Conservation (phyloP, 2,113 vertebrate species). For the Serinus canaria region DNA sequence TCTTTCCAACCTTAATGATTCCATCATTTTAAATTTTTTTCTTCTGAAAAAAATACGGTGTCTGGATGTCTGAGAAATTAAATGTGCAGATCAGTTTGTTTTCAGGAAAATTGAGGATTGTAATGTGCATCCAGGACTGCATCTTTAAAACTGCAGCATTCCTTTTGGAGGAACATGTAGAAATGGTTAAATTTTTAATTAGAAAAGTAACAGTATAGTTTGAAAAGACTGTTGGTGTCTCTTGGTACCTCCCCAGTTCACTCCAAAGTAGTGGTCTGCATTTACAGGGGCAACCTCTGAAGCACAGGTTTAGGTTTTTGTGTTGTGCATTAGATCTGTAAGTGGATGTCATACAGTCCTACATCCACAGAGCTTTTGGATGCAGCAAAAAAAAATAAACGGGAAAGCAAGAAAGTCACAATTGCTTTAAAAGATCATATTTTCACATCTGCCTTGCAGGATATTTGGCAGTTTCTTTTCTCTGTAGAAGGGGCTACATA, state of each 20-base stretch:
- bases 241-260: background rate
- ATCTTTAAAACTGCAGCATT: background rate
- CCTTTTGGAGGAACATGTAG: background rate
- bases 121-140: background rate
- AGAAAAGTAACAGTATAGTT: background rate
- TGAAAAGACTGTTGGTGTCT: background rate
- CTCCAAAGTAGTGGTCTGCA: background rate
- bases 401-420: background rate
- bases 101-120: background rate
- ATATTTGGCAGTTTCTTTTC: conserved; percentile 32
- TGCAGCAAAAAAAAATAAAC: background rate
- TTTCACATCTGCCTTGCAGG: conserved; percentile 32
- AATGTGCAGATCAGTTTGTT: background rate
- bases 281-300: background rate
- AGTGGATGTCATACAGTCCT: background rate
- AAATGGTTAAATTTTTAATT: background rate
- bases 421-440: conserved; percentile 8
- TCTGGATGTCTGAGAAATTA: background rate
- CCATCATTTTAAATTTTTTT: background rate
- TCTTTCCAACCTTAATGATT: background rate
- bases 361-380: background rate
- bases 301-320: background rate
- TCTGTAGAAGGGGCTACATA: conserved; percentile 22
- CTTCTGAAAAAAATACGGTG: background rate
- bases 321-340: background rate